A percentile compares a stretch with the other conserved stretches of the same genome.
phyloP scores from a whole-genome alignment of 2,113 vertebrate species.

The Petromus typicus region DNA sequence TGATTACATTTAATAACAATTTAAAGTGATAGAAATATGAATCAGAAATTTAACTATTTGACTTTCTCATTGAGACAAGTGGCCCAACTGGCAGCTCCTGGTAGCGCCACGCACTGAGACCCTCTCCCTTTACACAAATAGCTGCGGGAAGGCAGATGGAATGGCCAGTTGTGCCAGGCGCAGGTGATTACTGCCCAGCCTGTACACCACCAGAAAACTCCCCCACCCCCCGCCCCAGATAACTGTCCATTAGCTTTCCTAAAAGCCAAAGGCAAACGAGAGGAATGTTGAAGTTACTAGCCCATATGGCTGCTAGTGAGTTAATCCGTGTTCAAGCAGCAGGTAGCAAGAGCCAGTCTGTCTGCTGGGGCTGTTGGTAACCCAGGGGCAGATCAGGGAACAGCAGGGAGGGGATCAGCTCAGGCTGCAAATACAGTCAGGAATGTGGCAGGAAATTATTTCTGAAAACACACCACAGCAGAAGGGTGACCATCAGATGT shows the following conservation, averaged over 20 bases:
- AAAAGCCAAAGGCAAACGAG: conserved; percentile 85
- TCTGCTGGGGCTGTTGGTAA: conserved; percentile 90
- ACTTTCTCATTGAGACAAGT: conserved; percentile 61
- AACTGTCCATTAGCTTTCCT: conserved; percentile 85
- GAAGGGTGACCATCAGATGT: conserved; percentile 84
- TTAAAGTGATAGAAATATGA: conserved; percentile 38
- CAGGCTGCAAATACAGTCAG: conserved; percentile 89
- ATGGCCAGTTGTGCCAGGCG: conserved; percentile 77
- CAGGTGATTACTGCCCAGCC: conserved; percentile 83
- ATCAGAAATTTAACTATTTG: conserved; percentile 45
- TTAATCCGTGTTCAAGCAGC: conserved; percentile 90
- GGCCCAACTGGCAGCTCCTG: neutral
- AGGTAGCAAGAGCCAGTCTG: conserved; percentile 89
- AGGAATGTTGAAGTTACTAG: conserved; percentile 89
- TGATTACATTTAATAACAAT: neutral
- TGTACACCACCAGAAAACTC: conserved; percentile 82
- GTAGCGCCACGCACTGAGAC: neutral
- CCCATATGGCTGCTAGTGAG: conserved; percentile 89
- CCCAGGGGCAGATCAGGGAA: conserved; percentile 89
- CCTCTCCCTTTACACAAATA: conserved; percentile 73
- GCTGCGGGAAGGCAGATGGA: conserved; percentile 85
- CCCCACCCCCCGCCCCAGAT: conserved; percentile 80
- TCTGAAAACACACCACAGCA: conserved; percentile 86
- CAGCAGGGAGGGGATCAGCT: conserved; percentile 90
- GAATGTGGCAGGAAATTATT: conserved; percentile 92